These are phyloP conservation scores for Linnaemya tessellans DNA, from an alignment of 2,888 invertebrate species.

Conservation along the genomic window DNA sequence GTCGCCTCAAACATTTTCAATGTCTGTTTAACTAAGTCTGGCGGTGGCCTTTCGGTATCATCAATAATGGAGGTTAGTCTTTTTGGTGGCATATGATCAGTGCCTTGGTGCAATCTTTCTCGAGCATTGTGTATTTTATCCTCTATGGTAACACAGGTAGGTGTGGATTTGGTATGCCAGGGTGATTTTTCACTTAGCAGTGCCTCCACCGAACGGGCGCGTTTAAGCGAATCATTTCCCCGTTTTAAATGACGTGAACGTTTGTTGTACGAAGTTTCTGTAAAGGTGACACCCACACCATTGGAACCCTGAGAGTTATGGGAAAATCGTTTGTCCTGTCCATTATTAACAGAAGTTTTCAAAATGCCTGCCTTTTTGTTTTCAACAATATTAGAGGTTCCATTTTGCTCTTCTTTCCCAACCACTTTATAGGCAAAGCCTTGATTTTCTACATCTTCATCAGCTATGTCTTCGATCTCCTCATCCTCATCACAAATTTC, in stretches of 20 bases:
- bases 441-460: conserved; percentile 54
- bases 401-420: conserved; percentile 21
- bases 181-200: conserved; percentile 87
- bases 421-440: conserved; percentile 24
- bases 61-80: conserved; percentile 87
- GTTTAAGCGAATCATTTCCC: conserved; percentile 88
- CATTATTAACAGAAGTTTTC: conserved; percentile 50
- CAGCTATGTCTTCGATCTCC: conserved; percentile 72
- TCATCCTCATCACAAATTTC: conserved; percentile 78
- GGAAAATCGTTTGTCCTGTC: conserved; percentile 60
- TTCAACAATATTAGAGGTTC: background rate
- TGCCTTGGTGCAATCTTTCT: conserved; percentile 83
- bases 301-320: conserved; percentile 64
- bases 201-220: conserved; percentile 94
- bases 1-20: conserved; percentile 92
- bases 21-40: conserved; percentile 94
- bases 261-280: conserved; percentile 55
- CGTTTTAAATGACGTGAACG: conserved; percentile 84
- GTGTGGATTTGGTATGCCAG: conserved; percentile 75
- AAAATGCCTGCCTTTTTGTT: conserved; percentile 65
- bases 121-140: conserved; percentile 83
- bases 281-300: conserved; percentile 68
- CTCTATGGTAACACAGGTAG: conserved; percentile 80
- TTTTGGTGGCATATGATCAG: conserved; percentile 83
- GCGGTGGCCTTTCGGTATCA: conserved; percentile 92